A percentile compares a stretch with the other conserved stretches of the same genome.
These are phyloP conservation scores for Dynastes grantii DNA, from an alignment of 2,888 invertebrate genomes.

Conservation along the genomic window DNA sequence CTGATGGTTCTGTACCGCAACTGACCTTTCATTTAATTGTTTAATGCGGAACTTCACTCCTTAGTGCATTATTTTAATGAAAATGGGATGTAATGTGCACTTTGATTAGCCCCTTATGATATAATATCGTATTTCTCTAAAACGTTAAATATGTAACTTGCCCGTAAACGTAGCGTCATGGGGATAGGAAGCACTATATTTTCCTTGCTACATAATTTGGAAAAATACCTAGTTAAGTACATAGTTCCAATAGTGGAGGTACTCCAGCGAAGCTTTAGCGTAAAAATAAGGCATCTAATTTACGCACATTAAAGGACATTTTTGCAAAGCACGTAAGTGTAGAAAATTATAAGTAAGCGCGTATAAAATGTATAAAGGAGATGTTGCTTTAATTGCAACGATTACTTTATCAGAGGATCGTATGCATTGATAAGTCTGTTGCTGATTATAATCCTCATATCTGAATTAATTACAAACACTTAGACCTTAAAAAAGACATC, in stretches of 20 bases:
- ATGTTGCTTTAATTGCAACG: no score
- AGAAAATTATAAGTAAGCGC: constrained; percentile 23
- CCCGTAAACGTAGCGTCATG: constrained; percentile 1
- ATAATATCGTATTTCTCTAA: constrained; percentile 36
- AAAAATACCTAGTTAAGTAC: constrained; percentile 15
- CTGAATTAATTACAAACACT: no score
- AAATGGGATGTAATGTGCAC: constrained; percentile 36
- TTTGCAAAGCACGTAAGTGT: background rate
- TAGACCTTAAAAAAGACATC: no score
- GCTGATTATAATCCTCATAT: no score
- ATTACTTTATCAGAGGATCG: no score
- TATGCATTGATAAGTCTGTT: no score
- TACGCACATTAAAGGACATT: constrained; percentile 15
- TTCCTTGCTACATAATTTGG: background rate
- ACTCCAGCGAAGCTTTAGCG: background rate
- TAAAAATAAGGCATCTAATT: constrained; percentile 21
- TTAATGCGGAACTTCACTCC: constrained; percentile 44
- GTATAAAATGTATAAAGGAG: background rate
- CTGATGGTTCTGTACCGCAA: constrained; percentile 16
- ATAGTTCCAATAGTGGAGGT: constrained; percentile 5
- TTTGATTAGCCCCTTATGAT: constrained; percentile 33
- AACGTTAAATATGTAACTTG: constrained; percentile 36
- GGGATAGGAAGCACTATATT: constrained; percentile 7
- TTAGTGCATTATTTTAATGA: constrained; percentile 40
- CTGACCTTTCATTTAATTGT: constrained; percentile 45